Conservation (phyloP, 2,888 invertebrate species). For the Schrankia costaestrigalis region DNA sequence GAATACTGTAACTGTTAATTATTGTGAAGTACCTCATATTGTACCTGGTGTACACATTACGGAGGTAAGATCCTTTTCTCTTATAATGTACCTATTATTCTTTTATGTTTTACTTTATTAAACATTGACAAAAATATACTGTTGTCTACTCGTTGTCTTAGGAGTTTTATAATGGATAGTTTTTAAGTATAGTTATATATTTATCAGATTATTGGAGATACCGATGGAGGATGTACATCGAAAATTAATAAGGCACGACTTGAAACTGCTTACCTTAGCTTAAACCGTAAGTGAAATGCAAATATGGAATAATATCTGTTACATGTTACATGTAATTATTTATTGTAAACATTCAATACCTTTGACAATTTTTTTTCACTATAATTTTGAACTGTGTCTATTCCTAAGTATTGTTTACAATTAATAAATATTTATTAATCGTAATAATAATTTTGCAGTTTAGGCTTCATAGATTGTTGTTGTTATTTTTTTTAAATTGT, state of each 20-base stretch:
- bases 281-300: conserved; percentile 71
- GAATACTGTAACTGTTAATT: conserved; percentile 18
- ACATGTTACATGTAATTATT: not conserved
- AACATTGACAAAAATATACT: too few species aligned
- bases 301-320: not conserved
- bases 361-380: not conserved
- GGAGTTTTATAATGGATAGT: not conserved
- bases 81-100: too few species aligned
- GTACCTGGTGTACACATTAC: conserved; percentile 27
- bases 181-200: not conserved
- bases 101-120: too few species aligned
- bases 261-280: conserved; percentile 55
- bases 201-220: conserved; percentile 16
- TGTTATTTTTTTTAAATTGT: too few species aligned
- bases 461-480: too few species aligned
- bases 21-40: conserved; percentile 18
- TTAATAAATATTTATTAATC: too few species aligned
- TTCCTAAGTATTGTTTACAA: too few species aligned
- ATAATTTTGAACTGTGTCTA: not conserved
- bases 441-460: too few species aligned
- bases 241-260: conserved; percentile 38
- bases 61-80: too few species aligned
- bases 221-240: conserved; percentile 16
- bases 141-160: too few species aligned
- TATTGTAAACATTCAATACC: not conserved